Conservation (phyloP, 2,888 invertebrate genomes). For the Napeogenes sylphis region DNA sequence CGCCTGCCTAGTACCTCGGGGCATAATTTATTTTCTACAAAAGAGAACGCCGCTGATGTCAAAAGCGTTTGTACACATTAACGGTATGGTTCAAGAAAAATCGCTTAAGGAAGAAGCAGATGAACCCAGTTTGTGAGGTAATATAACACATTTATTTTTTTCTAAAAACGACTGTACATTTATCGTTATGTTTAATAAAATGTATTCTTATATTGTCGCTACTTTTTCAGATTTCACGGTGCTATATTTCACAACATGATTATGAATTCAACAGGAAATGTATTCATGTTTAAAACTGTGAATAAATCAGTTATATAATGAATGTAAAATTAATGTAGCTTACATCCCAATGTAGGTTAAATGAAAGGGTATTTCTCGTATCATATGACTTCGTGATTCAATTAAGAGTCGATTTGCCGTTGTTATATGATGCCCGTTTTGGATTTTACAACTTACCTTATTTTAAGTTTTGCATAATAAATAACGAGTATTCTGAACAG, state of each 20-base stretch:
- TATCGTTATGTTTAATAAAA: conserved; percentile 23
- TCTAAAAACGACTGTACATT: conserved; percentile 28
- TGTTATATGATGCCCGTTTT: neutral
- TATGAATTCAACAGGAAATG: neutral
- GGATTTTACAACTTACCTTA: neutral
- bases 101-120: conserved; percentile 67
- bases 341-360: neutral
- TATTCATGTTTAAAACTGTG: neutral
- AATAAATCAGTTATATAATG: neutral
- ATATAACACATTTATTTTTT: conserved; percentile 35
- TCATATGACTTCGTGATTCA: neutral
- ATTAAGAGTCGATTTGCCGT: neutral
- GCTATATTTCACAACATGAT: neutral
- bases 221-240: neutral
- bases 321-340: neutral
- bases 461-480: neutral
- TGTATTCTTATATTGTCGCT: conserved; percentile 5
- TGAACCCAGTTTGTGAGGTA: conserved; percentile 47
- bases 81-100: conserved; percentile 72
- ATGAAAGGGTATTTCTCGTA: neutral
- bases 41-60: conserved; percentile 67
- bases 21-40: conserved; percentile 73
- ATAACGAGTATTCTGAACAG: neutral
- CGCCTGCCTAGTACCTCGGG: conserved; percentile 47
- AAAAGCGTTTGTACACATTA: conserved; percentile 74